Conservation (phyloP, 2,888 invertebrate genomes). For the Luperina nickerlii region DNA sequence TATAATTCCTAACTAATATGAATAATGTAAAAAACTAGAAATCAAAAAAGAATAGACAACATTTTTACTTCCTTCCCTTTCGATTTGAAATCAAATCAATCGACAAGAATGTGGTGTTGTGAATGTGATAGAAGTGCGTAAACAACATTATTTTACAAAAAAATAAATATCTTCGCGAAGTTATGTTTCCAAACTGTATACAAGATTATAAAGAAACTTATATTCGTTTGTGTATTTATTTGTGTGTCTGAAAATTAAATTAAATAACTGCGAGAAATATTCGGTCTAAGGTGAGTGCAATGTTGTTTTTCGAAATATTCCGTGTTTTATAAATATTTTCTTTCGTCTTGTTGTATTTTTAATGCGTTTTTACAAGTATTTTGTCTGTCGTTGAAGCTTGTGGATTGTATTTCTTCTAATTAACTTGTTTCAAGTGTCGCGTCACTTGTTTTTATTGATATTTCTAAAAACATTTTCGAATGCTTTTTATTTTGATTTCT, state of each 20-base stretch:
- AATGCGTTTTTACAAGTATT: neutral
- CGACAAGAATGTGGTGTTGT: conserved; percentile 63
- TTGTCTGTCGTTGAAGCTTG: conserved; percentile 17
- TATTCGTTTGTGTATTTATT: conserved; percentile 29
- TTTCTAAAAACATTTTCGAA: neutral
- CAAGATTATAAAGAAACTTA: conserved; percentile 6
- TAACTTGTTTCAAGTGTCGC: conserved; percentile 17
- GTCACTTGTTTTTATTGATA: conserved; percentile 31
- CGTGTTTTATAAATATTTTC: conserved; percentile 10
- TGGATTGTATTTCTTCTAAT: neutral
- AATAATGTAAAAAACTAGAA: neutral
- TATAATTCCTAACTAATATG: neutral
- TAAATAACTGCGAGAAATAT: conserved; percentile 9
- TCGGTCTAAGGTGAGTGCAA: conserved; percentile 54
- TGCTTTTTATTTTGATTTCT: neutral
- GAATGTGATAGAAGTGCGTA: conserved; percentile 66
- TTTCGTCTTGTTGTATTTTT: conserved; percentile 9
- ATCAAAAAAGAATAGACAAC: conserved; percentile 57
- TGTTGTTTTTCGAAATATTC: conserved; percentile 50
- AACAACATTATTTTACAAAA: conserved; percentile 65
- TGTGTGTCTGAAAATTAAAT: conserved; percentile 25
- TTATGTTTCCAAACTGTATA: conserved; percentile 13
- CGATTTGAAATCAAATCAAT: conserved; percentile 69
- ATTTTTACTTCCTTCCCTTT: conserved; percentile 49
- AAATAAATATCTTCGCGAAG: conserved; percentile 34